Percentiles rank a stretch among this genome's conserved stretches.
Conservation (phyloP, 1,140 invertebrate genomes). For the Drosophila pallidifrons region DNA sequence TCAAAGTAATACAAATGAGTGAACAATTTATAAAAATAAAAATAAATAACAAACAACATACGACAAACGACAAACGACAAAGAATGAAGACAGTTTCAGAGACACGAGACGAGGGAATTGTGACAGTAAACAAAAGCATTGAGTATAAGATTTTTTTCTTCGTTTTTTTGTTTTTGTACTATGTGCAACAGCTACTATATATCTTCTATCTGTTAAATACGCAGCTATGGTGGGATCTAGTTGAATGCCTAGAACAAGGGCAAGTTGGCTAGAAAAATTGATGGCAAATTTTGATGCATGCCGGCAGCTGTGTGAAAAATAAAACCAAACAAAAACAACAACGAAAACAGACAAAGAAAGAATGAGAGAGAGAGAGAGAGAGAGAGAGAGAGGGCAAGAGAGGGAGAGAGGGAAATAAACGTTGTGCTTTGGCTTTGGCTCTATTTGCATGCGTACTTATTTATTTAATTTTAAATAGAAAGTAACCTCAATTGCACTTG, state of each 20-base stretch:
- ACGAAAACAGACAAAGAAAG: slow-evolving; percentile 10
- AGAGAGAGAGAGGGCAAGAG: slow-evolving; percentile 21
- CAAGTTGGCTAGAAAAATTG: slow-evolving; percentile 64
- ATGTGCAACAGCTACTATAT: background rate
- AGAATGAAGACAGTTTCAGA: slow-evolving; percentile 6
- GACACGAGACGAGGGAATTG: background rate
- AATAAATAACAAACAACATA: slow-evolving; percentile 46
- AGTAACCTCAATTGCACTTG: slow-evolving; percentile 79
- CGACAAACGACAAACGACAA: slow-evolving; percentile 35
- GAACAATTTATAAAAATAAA: slow-evolving; percentile 63
- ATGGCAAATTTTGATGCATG: slow-evolving; percentile 79
- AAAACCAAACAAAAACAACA: slow-evolving; percentile 38
- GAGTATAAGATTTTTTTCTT: background rate
- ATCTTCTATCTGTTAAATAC: slow-evolving; percentile 30
- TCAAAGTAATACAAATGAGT: slow-evolving; percentile 68
- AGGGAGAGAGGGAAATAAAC: slow-evolving; percentile 26
- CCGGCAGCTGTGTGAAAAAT: slow-evolving; percentile 69
- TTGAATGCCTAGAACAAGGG: slow-evolving; percentile 59
- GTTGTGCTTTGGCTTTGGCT: slow-evolving; percentile 37
- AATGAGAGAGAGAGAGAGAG: background rate
- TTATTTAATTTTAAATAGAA: slow-evolving; percentile 78
- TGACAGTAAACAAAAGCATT: slow-evolving; percentile 7
- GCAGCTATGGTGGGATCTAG: slow-evolving; percentile 18
- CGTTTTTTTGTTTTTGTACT: background rate
- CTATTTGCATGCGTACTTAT: slow-evolving; percentile 72